Conservation (phyloP, 2,113 vertebrate species). For the mouse (Mus musculus) region GRCm39 chr14:74950501-74951000, state of each 20-base stretch:
- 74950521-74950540: background rate
- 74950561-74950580: background rate
- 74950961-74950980: background rate
- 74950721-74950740: background rate
- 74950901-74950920: constrained; percentile 8
- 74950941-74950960: background rate
- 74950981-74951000: background rate
- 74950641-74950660: constrained; percentile 29
- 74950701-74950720: background rate
- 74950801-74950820: background rate
- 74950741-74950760: background rate
- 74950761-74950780: background rate
- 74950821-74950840: background rate
- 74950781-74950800: background rate
- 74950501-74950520: background rate
- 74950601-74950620: background rate
- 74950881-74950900: background rate
- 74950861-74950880: background rate
- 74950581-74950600: background rate
- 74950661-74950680: constrained; percentile 33
- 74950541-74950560: background rate
- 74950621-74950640: background rate
- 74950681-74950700: background rate
- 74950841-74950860: background rate
- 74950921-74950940: constrained; percentile 21